Conservation (phyloP, 1,140 invertebrate species). For the Oreohelix idahoensis region DNA sequence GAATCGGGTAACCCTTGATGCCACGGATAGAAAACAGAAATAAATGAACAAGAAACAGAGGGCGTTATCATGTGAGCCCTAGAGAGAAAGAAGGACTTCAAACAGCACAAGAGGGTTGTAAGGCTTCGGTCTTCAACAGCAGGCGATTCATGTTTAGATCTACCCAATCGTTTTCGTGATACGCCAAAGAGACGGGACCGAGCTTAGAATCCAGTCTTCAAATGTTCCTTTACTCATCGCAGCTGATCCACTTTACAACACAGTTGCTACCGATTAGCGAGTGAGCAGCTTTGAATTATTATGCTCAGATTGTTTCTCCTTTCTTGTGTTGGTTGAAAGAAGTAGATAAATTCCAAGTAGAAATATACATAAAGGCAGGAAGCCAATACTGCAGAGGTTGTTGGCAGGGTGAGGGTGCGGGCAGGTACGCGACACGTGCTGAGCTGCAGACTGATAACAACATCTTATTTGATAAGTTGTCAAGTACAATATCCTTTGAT, state of each 20-base stretch:
- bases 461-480: not conserved
- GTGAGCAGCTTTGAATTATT: not conserved
- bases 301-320: not conserved
- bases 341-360: not conserved
- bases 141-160: conserved; percentile 1
- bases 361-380: not conserved
- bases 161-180: not conserved
- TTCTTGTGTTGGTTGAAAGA: not conserved
- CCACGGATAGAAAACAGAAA: not conserved
- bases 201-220: not conserved
- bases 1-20: not conserved
- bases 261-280: not conserved
- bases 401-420: not conserved
- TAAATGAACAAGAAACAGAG: not conserved
- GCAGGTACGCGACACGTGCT: not conserved
- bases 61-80: not conserved
- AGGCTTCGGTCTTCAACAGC: not conserved
- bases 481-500: not conserved
- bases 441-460: not conserved
- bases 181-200: not conserved
- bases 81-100: not conserved
- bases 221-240: not conserved
- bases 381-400: not conserved
- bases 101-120: not conserved
- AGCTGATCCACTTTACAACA: not conserved